Conservation (phyloP, 2,888 invertebrate species). For the Thysanoteuthis rhombus region DNA sequence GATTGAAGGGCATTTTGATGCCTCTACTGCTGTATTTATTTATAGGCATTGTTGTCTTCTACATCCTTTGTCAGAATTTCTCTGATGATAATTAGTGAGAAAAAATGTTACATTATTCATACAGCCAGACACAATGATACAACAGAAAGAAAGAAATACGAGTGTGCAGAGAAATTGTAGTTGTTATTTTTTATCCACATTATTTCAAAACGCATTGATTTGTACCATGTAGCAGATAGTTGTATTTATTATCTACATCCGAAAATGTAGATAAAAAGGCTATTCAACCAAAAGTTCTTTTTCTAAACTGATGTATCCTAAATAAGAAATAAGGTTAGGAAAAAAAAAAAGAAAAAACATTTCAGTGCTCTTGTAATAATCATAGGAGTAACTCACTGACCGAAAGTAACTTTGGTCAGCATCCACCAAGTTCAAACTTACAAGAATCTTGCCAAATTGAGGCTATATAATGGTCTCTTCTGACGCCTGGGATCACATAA, state of each 20-base stretch:
- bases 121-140: not conserved
- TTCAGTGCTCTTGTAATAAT: not conserved
- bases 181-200: not conserved
- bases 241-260: not conserved
- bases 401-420: not conserved
- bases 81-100: not conserved
- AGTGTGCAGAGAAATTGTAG: not conserved
- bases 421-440: not conserved
- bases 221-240: not conserved
- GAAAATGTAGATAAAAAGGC: not conserved
- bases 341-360: not conserved
- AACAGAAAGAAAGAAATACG: not conserved
- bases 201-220: not conserved
- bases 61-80: not conserved
- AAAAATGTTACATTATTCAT: not conserved
- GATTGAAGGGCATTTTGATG: no score
- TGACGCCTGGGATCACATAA: slow-evolving; percentile 12
- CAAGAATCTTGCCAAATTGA: not conserved
- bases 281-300: not conserved
- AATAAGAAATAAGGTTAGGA: not conserved
- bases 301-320: not conserved
- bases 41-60: not conserved
- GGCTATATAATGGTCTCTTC: not conserved
- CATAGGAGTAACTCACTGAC: not conserved
- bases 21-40: not conserved